Conservation (phyloP, 2,797 vertebrate species). For the Tapirus indicus region DNA sequence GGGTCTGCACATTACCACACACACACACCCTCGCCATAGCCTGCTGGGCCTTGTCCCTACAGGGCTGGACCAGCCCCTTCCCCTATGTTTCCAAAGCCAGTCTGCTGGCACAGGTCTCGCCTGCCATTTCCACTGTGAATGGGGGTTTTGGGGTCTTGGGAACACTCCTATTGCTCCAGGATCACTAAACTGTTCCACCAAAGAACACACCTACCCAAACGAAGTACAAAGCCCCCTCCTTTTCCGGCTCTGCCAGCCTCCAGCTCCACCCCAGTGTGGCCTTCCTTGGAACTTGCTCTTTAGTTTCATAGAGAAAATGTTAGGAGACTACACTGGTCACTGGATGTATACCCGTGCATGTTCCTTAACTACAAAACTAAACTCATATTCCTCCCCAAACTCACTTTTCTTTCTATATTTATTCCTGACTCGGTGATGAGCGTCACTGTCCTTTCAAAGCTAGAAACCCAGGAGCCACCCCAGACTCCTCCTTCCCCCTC, state of each 20-base stretch:
- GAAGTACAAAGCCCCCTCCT: background rate
- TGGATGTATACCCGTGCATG: rapidly evolving
- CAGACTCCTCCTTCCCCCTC: background rate
- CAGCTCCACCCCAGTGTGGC: rapidly evolving
- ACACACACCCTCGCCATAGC: no score
- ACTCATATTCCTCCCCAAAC: background rate
- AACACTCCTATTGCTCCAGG: background rate
- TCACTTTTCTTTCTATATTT: background rate
- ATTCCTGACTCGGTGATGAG: background rate
- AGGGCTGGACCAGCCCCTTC: background rate
- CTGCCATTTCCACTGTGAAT: background rate
- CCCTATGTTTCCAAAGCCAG: background rate
- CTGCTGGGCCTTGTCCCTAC: background rate
- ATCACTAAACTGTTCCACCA: background rate
- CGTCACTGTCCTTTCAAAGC: background rate
- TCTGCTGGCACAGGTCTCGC: background rate
- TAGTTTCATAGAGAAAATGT: background rate
- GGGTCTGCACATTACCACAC: background rate
- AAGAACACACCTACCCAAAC: background rate
- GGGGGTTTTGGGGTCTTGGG: background rate
- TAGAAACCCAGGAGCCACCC: background rate
- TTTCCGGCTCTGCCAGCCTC: no score
- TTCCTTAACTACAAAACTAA: background rate
- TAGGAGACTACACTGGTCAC: background rate
- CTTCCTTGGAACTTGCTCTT: background rate